phyloP scores from a whole-genome alignment of 2,888 invertebrate genomes.

The Cantharis nigra region DNA sequence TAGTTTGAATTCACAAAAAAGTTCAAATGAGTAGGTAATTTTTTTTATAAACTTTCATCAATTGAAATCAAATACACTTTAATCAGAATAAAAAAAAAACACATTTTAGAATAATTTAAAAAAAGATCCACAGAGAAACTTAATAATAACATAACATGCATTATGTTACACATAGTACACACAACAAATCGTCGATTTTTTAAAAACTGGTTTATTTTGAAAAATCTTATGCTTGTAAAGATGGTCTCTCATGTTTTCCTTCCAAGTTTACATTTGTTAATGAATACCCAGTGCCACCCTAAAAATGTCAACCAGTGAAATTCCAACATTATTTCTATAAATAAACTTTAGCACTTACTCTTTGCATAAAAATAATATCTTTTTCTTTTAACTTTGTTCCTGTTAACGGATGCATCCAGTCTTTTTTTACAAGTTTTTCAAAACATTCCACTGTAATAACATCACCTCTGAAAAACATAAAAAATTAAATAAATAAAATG shows the following conservation, averaged over 20 bases:
- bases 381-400: conserved; percentile 81
- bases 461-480: conserved; percentile 74
- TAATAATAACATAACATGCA: too few species aligned
- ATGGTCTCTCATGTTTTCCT: conserved; percentile 82
- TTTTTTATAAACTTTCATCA: too few species aligned
- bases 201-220: neutral
- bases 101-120: too few species aligned
- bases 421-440: conserved; percentile 94
- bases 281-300: conserved; percentile 96
- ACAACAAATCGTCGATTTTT: too few species aligned
- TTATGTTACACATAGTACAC: too few species aligned
- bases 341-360: conserved; percentile 61
- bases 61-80: too few species aligned
- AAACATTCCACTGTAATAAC: conserved; percentile 96
- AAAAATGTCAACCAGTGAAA: conserved; percentile 41
- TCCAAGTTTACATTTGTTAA: conserved; percentile 83
- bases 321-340: neutral
- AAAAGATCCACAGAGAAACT: too few species aligned
- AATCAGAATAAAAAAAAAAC: too few species aligned
- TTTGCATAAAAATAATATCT: conserved; percentile 90
- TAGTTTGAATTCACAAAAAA: too few species aligned
- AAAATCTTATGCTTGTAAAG: conserved; percentile 72
- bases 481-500: conserved; percentile 27
- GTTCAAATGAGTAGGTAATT: too few species aligned
- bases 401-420: conserved; percentile 94